Evolutionary conservation across 2,113 vertebrate species (phyloP).

Genomic region (Falcunculus frontatus): DNA sequence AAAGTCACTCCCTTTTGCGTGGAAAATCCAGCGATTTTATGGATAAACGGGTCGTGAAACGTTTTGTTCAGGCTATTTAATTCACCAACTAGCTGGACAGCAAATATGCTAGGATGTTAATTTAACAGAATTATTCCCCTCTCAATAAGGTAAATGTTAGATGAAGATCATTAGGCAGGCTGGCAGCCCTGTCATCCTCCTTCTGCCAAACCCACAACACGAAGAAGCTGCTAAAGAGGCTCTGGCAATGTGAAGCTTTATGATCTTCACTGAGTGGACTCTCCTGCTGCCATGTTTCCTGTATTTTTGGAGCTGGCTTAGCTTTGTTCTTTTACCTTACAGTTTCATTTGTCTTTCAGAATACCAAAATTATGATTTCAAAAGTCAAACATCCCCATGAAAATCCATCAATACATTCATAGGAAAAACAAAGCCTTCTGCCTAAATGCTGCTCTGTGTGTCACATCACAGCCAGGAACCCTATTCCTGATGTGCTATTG

Average conservation of each 20-base stretch:
- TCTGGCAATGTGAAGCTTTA: not conserved
- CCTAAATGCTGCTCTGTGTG: not conserved
- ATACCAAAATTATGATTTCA: not conserved
- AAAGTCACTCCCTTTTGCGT: rapidly evolving
- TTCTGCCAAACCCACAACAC: not conserved
- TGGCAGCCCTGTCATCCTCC: slow-evolving; percentile 44
- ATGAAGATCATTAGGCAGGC: slow-evolving; percentile 51
- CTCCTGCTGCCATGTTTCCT: not conserved
- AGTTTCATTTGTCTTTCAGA: not conserved
- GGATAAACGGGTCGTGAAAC: slow-evolving; percentile 36
- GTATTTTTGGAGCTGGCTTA: not conserved
- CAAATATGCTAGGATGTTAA: slow-evolving; percentile 57
- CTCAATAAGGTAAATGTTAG: slow-evolving; percentile 40
- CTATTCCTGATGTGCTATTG: not conserved
- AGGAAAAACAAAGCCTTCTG: not conserved
- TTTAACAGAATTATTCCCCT: slow-evolving; percentile 51
- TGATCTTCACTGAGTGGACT: not conserved
- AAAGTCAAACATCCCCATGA: not conserved
- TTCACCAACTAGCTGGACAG: slow-evolving; percentile 54
- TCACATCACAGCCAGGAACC: not conserved
- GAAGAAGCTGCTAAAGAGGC: slow-evolving; percentile 37
- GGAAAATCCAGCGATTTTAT: not conserved
- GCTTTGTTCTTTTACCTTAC: not conserved
- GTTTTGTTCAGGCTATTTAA: slow-evolving; percentile 49
- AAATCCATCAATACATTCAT: not conserved